These are phyloP conservation scores for Odontomyia ornata DNA, from an alignment of 2,888 invertebrate genomes.

Conservation along the genomic window DNA sequence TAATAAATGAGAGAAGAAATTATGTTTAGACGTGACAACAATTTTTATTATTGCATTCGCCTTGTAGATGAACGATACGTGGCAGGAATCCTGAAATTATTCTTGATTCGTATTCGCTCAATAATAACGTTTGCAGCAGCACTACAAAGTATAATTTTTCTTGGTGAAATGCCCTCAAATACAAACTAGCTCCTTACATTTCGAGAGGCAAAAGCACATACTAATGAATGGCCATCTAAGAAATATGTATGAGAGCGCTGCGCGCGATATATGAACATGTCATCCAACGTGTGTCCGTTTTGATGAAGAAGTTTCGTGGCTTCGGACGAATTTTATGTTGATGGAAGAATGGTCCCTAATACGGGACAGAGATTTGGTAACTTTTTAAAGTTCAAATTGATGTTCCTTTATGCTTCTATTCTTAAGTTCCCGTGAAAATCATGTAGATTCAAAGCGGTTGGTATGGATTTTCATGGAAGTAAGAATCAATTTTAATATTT, in stretches of 20 bases:
- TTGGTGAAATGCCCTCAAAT: conserved; percentile 6
- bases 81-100: conserved; percentile 36
- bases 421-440: too few relatives aligned
- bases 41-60: conserved; percentile 56
- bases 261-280: too few relatives aligned
- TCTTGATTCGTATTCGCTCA: not conserved
- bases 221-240: conserved; percentile 15
- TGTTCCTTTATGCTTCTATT: too few relatives aligned
- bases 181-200: not conserved
- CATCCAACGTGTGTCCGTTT: too few relatives aligned
- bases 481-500: too few relatives aligned
- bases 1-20: conserved; percentile 65
- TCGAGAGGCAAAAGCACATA: not conserved
- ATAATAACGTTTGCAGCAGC: not conserved
- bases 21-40: conserved; percentile 64
- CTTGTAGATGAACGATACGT: conserved; percentile 46
- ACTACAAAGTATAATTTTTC: conserved; percentile 16
- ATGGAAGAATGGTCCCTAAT: too few relatives aligned
- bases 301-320: too few relatives aligned
- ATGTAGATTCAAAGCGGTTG: too few relatives aligned
- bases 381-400: too few relatives aligned
- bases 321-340: too few relatives aligned
- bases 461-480: too few relatives aligned
- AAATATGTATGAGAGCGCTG: not conserved
- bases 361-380: too few relatives aligned